Percentiles rank a stretch among this genome's conserved stretches.
phyloP scores from a whole-genome alignment of 2,113 vertebrate genomes.

The Hippocampus guttulatus region DNA sequence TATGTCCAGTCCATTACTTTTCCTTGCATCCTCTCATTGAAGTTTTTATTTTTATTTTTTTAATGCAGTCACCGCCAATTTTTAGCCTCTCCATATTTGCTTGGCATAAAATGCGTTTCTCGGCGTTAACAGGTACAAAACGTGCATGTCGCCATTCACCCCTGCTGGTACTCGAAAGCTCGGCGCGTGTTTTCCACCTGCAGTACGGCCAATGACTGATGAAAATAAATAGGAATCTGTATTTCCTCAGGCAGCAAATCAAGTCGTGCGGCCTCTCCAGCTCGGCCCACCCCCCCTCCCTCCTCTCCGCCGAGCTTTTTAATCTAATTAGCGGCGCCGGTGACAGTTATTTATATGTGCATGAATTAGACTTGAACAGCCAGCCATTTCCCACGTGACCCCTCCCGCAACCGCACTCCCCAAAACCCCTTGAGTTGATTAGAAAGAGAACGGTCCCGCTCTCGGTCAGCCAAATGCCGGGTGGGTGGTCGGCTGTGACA shows the following conservation, averaged over 20 bases:
- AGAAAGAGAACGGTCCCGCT: conserved; percentile 47
- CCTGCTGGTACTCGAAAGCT: neutral
- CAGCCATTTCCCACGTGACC: conserved; percentile 33
- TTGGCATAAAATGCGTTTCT: neutral
- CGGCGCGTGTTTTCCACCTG: neutral
- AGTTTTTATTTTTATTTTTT: neutral
- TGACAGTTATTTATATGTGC: conserved; percentile 64
- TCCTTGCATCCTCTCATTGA: conserved; percentile 4
- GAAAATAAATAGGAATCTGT: neutral
- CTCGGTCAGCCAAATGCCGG: conserved; percentile 19
- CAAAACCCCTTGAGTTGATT: conserved; percentile 29
- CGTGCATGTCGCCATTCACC: neutral
- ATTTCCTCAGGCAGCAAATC: conserved; percentile 25
- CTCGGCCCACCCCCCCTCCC: neutral
- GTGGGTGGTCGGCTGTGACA: neutral
- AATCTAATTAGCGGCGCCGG: conserved; percentile 62
- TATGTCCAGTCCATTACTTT: conserved; percentile 43
- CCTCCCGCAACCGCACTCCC: neutral
- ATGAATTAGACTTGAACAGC: conserved; percentile 64
- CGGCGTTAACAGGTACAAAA: too few species aligned
- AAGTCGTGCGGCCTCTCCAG: conserved; percentile 10
- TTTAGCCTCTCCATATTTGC: too few species aligned
- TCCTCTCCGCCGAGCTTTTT: conserved; percentile 37
- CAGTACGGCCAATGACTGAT: neutral
- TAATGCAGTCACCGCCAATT: neutral